phyloP scores from a whole-genome alignment of 2,797 vertebrate species.

The Ctenopoma multispine region DNA sequence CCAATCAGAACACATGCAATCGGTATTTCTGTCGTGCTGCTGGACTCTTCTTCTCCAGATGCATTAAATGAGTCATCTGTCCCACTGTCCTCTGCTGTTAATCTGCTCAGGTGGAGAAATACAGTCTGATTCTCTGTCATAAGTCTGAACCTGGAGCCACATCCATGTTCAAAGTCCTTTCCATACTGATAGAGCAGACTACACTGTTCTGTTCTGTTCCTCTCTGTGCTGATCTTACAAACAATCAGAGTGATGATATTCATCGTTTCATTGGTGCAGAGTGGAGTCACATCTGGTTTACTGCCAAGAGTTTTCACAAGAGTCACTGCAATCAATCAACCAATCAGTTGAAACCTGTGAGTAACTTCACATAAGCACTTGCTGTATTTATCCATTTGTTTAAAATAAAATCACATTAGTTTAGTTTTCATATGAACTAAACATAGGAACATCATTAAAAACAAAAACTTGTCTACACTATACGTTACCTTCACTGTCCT shows the following conservation, averaged over 20 bases:
- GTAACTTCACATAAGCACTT: no score
- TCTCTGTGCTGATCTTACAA: constrained; percentile 29
- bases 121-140: neutral
- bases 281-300: neutral
- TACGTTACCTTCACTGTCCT: constrained; percentile 7
- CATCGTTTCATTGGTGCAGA: constrained; percentile 5
- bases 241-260: accelerated
- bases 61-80: no score
- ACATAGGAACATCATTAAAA: no score
- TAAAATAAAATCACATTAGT: neutral
- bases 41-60: neutral
- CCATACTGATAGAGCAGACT: accelerated
- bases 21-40: accelerated
- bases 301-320: neutral
- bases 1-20: accelerated
- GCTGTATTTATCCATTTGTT: no score
- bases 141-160: constrained; percentile 51
- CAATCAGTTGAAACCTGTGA: neutral
- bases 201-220: constrained; percentile 4
- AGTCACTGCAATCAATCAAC: neutral
- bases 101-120: constrained; percentile 48
- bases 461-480: neutral
- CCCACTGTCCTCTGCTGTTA: constrained; percentile 59
- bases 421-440: neutral
- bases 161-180: accelerated